Conservation (phyloP, 2,113 vertebrate genomes). For the Arizona elegans region DNA sequence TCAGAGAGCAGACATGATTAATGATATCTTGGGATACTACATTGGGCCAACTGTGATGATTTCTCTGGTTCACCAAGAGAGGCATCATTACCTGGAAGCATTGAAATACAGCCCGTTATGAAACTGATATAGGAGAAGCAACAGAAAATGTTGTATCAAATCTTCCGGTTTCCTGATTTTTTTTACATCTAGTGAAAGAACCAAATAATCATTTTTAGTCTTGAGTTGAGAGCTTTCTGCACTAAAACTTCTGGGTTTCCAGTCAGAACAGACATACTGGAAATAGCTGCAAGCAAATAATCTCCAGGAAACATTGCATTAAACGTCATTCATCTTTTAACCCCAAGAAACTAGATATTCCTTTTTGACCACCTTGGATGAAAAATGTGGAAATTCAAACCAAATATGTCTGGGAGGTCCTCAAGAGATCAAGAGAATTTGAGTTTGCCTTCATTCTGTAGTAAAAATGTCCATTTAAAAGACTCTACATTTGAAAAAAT, state of each 20-base stretch:
- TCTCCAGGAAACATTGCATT: neutral
- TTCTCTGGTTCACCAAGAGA: constrained; percentile 78
- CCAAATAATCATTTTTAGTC: neutral
- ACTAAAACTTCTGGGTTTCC: neutral
- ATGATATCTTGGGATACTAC: constrained; percentile 81
- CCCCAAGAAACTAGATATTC: neutral
- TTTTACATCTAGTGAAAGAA: neutral
- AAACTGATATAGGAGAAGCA: accelerated
- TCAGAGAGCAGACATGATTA: constrained; percentile 73
- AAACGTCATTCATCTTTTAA: neutral
- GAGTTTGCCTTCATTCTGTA: neutral
- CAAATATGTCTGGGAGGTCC: neutral
- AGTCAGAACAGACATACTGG: neutral
- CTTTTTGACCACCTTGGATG: neutral
- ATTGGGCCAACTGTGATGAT: constrained; percentile 80
- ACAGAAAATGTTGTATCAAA: accelerated
- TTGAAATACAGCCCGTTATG: neutral
- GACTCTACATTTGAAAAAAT: neutral
- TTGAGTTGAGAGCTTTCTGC: neutral
- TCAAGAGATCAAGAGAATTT: neutral
- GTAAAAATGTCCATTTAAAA: neutral
- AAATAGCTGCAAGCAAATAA: neutral
- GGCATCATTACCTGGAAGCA: constrained; percentile 78
- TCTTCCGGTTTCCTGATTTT: neutral
- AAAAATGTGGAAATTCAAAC: neutral